These are phyloP conservation scores for Anaspis maculata DNA, from an alignment of 2,888 invertebrate species.

Conservation along the genomic window DNA sequence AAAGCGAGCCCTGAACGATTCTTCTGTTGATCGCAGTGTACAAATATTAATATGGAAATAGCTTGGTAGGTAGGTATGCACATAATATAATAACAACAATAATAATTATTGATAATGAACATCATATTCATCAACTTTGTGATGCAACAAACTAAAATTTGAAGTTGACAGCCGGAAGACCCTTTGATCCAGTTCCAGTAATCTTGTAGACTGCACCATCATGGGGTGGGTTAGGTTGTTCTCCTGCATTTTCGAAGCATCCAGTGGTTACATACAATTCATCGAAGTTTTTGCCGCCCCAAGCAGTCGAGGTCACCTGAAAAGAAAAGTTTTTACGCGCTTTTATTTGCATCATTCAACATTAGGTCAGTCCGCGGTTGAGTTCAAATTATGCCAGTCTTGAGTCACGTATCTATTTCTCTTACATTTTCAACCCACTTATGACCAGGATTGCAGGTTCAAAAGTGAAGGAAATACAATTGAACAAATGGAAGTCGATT, in stretches of 20 bases:
- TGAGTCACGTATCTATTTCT: no score
- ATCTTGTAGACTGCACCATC: constrained; percentile 53
- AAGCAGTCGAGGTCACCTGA: constrained; percentile 56
- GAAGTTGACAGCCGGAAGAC: constrained; percentile 40
- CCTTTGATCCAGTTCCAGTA: constrained; percentile 50
- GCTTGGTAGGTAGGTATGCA: no score
- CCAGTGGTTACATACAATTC: constrained; percentile 64
- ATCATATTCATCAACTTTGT: constrained; percentile 38
- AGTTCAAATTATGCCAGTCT: constrained; percentile 53
- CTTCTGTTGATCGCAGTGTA: no score
- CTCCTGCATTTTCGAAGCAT: constrained; percentile 42
- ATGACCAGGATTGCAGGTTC: no score
- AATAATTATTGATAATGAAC: no score
- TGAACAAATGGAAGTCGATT: no score
- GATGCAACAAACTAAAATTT: constrained; percentile 19
- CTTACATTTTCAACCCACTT: no score
- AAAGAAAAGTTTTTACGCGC: constrained; percentile 22
- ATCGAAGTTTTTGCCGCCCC: constrained; percentile 60
- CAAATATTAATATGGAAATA: no score
- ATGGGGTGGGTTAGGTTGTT: constrained; percentile 44
- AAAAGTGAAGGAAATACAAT: no score
- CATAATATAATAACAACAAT: no score
- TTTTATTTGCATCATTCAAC: background rate
- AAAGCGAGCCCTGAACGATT: no score
- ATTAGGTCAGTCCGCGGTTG: constrained; percentile 48